Base-by-base conservation (phyloP, 2,888 invertebrate species). In the Resseliella maxima region DNA sequence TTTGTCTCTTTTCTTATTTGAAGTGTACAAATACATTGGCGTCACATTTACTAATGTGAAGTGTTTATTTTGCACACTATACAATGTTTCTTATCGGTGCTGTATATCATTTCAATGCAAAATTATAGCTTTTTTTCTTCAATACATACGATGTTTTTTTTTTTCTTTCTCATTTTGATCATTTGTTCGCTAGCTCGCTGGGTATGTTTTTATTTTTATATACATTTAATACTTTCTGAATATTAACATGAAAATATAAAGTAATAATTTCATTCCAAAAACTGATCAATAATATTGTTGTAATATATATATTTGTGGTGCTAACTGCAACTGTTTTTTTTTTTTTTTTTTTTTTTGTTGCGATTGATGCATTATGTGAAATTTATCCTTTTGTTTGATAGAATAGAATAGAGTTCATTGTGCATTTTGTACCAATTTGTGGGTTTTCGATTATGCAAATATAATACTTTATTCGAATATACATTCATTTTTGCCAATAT, bases 1-100 rank as follows among this genome's bases (percentile, higher is more conserved):
- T n/a, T n/a, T n/a, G n/a, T n/a, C n/a, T n/a, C n/a, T n/a, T n/a
- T n/a, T n/a, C n/a, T 72, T 72, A 72, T 72, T 72, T 72, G 10
- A 35, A 72, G 72, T 31, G 72, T 35, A 15, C 72, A 2, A 15
- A 12, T 35, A 72, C 72, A 31, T 1, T 6, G 59, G 59, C 59
- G 59, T 59, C 24, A 59, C 3, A 27, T 72, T 72, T 15, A 35
- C 31, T 72, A 12, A 31, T 31, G 72, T 72, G 72, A 72, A 35
- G 27, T 72, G 72, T 72, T 72, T 72, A 72, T 72, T 72, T 72
- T 72, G 72, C 31, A 72, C 72, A 72, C 31, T 15, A 27, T 72
- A 8, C 31, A 72, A 72, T 72, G 15, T 72, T 24, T 59, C 59
- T 59, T 59, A 24, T 50, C 50, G 50, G 18, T 24, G 3, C 31